Evolutionary conservation across 2,888 invertebrate species (phyloP), one percentile per base, ranked within the genome.

Genomic region (Antheraea assamensis): DNA sequence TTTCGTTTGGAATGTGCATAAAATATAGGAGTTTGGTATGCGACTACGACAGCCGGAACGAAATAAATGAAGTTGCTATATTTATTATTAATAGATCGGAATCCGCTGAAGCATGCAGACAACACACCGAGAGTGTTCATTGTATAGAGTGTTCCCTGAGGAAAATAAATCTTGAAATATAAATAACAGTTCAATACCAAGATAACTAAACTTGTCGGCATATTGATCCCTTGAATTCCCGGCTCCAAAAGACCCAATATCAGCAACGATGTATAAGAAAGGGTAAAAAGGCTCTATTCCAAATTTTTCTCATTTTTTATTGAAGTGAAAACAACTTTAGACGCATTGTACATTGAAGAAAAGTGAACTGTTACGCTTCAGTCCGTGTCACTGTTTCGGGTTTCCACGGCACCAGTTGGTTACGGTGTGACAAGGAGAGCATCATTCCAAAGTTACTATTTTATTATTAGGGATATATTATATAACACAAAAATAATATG

Each of bases 41-140:
- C 61, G 73, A 58, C 21, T 72, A 72, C 68, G 74, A 74, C 73
- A 73, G 73, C 71, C 71, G 73, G 47, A 64, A 68, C 71, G 55
- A 55, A 27, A 72, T 35, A 71, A 52, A 58, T 42, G 66, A 68
- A 70, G 72, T 42, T 71, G 74, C 70, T 74, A 75, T 66, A 74
- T 70, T 75, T 72, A 74, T 70, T 74, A 77, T 74, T 75, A 75
- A 75, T 76, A 77, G 74, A 77, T 74, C 21, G 76, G 73, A 76
- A 74, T 77, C 71, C 73, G 71, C 70, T 47, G 19, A 52, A 66
- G 61, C 35, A 30, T 35, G 15, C 35, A 31, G 35, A 70, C 74
- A 71, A 73, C 73, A 71, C 71, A 75, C 71, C 24, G 58, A 71
- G 71, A 71, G 30, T 15, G 61, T 64, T 64, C 27, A 64, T 30